A percentile compares a stretch with the other conserved stretches of the same genome.
These are phyloP conservation scores for Ormyrus rosae DNA, from an alignment of 2,888 invertebrate species.

Conservation along the genomic window DNA sequence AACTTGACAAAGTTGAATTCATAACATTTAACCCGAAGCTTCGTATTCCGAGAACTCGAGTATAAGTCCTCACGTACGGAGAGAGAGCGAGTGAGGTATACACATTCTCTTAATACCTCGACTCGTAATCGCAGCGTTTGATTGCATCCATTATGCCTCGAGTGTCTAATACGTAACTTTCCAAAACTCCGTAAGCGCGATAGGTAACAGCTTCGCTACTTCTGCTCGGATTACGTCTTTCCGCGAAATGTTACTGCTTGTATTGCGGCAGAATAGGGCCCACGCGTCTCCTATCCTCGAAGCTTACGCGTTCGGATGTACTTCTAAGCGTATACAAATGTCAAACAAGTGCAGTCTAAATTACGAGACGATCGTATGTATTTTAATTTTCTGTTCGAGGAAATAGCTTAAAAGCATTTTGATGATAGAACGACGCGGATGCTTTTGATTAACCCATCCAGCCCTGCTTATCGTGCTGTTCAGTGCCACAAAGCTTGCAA, in stretches of 20 bases:
- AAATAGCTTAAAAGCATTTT: too few species aligned
- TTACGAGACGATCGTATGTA: too few species aligned
- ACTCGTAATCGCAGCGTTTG: constrained; percentile 68
- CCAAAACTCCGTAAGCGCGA: constrained; percentile 22
- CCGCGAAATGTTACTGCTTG: background rate
- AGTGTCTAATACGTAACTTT: constrained; percentile 68
- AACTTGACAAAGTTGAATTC: constrained; percentile 34
- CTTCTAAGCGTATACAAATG: too few species aligned
- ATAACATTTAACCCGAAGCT: constrained; percentile 17
- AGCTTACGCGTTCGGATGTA: too few species aligned
- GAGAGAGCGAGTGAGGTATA: background rate
- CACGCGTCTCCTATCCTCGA: too few species aligned
- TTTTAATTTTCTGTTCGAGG: too few species aligned
- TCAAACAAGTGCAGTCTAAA: too few species aligned
- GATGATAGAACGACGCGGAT: too few species aligned
- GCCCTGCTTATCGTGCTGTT: too few species aligned
- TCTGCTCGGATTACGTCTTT: too few species aligned
- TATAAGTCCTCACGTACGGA: background rate
- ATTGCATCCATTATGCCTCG: constrained; percentile 67
- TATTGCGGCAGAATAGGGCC: background rate
- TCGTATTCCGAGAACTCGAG: background rate
- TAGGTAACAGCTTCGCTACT: background rate
- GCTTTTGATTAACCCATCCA: too few species aligned
- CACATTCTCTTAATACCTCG: constrained; percentile 33
- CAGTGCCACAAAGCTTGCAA: too few species aligned